Base-by-base conservation (phyloP, 2,888 invertebrate species). In the Pristionchus japonicus region DNA sequence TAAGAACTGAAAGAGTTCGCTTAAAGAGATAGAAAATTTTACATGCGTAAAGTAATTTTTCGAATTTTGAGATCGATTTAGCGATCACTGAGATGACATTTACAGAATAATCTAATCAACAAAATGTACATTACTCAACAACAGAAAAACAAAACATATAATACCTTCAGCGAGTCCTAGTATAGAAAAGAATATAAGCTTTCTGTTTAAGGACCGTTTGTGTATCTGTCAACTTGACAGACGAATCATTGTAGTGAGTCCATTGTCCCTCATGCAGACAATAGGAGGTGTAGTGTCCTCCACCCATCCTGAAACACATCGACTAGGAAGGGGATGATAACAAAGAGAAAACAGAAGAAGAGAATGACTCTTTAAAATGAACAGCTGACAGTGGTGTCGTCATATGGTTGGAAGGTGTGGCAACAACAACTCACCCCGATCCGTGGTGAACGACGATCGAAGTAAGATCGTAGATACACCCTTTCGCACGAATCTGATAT, bases 231-330 rank as follows among this genome's bases (percentile, higher is more conserved):
- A 96, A 96, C 61, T 97, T 96, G n/a, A 97, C 97, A 1, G 96
- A 96, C 93, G 97, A 96, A 95, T 97, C 97, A 95, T 97, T 97
- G 96, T 97, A 97, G 95, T 97, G 97, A 95, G 96, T 96, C 97
- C 97, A 97, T 91, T 96, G 96, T 95, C 95, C 95, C 92, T 96
- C 96, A 95, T 97, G 96, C 92, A 96, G 96, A 82, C 97, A 97
- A 95, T 97, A 97, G 90, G 97, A 96, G 88, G 97, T 97, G 95
- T 97, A 97, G 95, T 97, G 97, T 57, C 97, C 97, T 57, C 97
- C 97, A 0, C 97, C 97, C 87, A 97, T 97, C 37, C 97, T 97
- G 95, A 37, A 95, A 15, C n/a, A 80, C 31, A 34, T 74, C 20
- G 34, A 74, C 23, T 17, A 74, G 34, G 37, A 13, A 74, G 9